A percentile compares a stretch with the other conserved stretches of the same genome.
phyloP scores from a whole-genome alignment of 2,888 invertebrate species.

The Trichogramma evanescens region DNA sequence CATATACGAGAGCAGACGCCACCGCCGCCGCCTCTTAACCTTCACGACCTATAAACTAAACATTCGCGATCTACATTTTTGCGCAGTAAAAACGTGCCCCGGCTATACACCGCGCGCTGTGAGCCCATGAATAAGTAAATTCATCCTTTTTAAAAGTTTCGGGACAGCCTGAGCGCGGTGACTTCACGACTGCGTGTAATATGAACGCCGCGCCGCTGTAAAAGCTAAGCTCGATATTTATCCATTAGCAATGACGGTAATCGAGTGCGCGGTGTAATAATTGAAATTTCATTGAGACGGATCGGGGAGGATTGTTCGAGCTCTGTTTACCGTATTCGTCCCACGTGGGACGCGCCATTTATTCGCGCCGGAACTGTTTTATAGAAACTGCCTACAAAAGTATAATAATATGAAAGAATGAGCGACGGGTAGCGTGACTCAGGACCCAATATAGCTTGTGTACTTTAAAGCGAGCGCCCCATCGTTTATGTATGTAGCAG shows the following conservation, averaged over 20 bases:
- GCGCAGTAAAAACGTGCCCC: background rate
- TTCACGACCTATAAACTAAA: background rate
- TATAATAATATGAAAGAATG: too few relatives aligned
- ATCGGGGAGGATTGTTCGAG: background rate
- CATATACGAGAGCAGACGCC: too few relatives aligned
- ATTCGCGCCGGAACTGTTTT: too few relatives aligned
- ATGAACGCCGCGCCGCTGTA: background rate
- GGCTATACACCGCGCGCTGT: background rate
- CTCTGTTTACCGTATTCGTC: too few relatives aligned
- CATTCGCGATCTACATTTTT: constrained; percentile 6
- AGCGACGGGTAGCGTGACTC: too few relatives aligned
- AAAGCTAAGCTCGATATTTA: background rate
- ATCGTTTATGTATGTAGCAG: too few relatives aligned
- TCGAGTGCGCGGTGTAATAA: constrained; percentile 3
- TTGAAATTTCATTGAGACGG: constrained; percentile 18
- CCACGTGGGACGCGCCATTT: too few relatives aligned
- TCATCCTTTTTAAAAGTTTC: constrained; percentile 9
- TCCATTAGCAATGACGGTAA: constrained; percentile 15
- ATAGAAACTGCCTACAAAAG: too few relatives aligned
- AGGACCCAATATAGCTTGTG: too few relatives aligned
- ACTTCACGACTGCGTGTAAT: background rate
- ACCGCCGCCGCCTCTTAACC: too few relatives aligned
- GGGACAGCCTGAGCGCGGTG: too few relatives aligned
- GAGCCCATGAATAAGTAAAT: constrained; percentile 4
- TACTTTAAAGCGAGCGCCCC: too few relatives aligned